Conservation (phyloP, 2,113 vertebrate genomes). For the Chaetodon auriga region DNA sequence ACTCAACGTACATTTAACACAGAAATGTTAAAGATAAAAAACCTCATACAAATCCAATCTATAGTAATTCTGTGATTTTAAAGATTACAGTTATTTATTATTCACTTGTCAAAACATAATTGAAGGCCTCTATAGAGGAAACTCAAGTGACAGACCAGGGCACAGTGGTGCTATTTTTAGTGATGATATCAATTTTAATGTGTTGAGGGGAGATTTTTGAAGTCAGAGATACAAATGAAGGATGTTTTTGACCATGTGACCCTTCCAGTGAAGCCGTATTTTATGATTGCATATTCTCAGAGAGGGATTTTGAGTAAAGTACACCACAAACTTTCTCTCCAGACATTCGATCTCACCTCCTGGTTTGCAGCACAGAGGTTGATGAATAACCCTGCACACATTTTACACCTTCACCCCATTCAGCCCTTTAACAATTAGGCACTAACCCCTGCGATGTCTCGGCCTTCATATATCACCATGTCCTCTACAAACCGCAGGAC, state of each 20-base stretch:
- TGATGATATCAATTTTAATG: background rate
- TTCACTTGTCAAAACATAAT: slow-evolving; percentile 17
- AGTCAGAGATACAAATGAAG: background rate
- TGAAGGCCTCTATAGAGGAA: background rate
- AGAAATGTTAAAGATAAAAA: background rate
- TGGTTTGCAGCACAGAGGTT: slow-evolving; percentile 22
- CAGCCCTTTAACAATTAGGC: slow-evolving; percentile 65
- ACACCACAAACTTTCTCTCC: slow-evolving; percentile 13
- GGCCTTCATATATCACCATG: slow-evolving; percentile 61
- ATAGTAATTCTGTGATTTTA: background rate
- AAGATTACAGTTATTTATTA: background rate
- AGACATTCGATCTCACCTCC: slow-evolving; percentile 9
- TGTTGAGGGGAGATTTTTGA: background rate
- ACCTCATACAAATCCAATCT: background rate
- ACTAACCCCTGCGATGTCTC: slow-evolving; percentile 46
- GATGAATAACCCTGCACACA: slow-evolving; percentile 33
- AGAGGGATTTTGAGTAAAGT: background rate
- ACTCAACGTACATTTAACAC: background rate
- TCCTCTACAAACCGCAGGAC: slow-evolving; percentile 71
- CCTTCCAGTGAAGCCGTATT: background rate
- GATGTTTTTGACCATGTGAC: background rate
- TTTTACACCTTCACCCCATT: slow-evolving; percentile 60
- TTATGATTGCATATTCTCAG: background rate
- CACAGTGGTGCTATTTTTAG: background rate
- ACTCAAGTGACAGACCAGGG: background rate